Evolutionary conservation across 2,797 vertebrate genomes (phyloP).

Genomic region (Pseudotriccus pelzelni): DNA sequence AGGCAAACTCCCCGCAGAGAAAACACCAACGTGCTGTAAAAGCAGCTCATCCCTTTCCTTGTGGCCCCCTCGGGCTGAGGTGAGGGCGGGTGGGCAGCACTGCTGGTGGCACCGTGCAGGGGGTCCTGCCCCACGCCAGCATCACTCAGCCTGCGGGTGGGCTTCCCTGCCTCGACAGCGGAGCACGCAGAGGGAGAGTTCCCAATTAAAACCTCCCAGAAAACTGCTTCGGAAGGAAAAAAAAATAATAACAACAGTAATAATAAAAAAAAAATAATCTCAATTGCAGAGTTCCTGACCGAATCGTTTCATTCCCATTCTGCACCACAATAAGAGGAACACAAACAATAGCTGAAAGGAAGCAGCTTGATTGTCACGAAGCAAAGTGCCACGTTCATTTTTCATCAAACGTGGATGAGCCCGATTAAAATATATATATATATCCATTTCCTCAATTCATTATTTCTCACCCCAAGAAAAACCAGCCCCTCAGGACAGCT

Average conservation of each 20-base stretch:
- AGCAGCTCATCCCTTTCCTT: neutral
- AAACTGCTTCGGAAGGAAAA: neutral
- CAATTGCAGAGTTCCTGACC: constrained; percentile 9
- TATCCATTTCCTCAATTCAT: neutral
- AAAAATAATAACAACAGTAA: neutral
- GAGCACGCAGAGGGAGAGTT: neutral
- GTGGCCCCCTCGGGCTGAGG: neutral
- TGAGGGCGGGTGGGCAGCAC: neutral
- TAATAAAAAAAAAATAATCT: neutral
- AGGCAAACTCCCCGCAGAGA: neutral
- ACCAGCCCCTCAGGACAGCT: neutral
- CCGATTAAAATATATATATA: neutral
- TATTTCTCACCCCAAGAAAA: neutral
- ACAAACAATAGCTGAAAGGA: constrained; percentile 43
- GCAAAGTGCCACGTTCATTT: neutral
- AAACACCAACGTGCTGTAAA: neutral
- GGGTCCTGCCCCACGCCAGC: neutral
- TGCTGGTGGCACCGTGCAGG: neutral
- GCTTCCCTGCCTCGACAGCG: neutral
- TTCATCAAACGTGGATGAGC: neutral
- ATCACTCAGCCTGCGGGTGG: neutral
- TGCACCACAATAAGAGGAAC: neutral
- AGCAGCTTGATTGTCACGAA: neutral
- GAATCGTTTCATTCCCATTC: constrained; percentile 17
- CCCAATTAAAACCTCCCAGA: neutral